Evolutionary conservation across 2,888 invertebrate genomes (phyloP).

Genomic region (Tenthredo livida): DNA sequence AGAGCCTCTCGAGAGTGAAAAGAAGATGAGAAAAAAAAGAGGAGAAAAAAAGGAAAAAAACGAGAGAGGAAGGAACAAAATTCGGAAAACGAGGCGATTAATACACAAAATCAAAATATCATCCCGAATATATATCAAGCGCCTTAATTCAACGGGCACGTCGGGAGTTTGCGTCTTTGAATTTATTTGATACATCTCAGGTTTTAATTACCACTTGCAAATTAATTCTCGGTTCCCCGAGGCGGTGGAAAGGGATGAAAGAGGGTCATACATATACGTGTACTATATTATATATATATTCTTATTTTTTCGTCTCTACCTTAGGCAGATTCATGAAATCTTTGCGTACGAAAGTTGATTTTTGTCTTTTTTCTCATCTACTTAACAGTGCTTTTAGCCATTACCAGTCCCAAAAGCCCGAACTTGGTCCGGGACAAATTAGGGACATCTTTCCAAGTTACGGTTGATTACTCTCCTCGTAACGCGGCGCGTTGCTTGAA

Average conservation of each 20-base stretch:
- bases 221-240: slow-evolving; percentile 17
- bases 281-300: neutral
- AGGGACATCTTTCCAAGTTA: slow-evolving; percentile 65
- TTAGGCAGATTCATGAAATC: neutral
- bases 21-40: neutral
- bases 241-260: neutral
- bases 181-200: slow-evolving; percentile 32
- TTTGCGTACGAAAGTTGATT: slow-evolving; percentile 23
- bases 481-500: slow-evolving; percentile 33
- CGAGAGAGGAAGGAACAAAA: neutral
- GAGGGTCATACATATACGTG: neutral
- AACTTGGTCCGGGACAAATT: slow-evolving; percentile 65
- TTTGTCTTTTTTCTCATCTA: neutral
- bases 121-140: neutral
- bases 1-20: neutral
- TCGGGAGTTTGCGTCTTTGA: slow-evolving; percentile 22
- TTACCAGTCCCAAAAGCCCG: neutral
- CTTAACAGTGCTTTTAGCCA: slow-evolving; percentile 31
- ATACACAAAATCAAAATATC: slow-evolving; percentile 15
- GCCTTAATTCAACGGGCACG: neutral
- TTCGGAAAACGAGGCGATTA: neutral
- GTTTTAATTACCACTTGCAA: slow-evolving; percentile 47
- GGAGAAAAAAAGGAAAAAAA: neutral
- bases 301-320: neutral
- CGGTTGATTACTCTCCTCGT: slow-evolving; percentile 65